Conservation (phyloP, 2,113 vertebrate species). For the Hoplias malabaricus region DNA sequence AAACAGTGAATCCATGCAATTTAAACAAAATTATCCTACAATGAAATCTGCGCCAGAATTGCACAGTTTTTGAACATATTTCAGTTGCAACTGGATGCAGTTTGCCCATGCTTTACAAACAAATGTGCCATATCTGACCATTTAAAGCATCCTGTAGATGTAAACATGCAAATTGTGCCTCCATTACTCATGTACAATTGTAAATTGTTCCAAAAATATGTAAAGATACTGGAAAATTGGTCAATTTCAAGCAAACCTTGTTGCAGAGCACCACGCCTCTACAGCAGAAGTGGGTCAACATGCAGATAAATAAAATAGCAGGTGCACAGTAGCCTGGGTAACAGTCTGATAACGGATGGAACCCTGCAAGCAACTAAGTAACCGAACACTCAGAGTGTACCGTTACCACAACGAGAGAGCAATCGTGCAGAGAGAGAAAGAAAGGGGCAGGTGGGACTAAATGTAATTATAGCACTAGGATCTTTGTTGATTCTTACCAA, state of each 20-base stretch:
- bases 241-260: not conserved
- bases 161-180: too few species aligned
- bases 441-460: not conserved
- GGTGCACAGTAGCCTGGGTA: slow-evolving; percentile 42
- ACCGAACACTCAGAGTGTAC: slow-evolving; percentile 60
- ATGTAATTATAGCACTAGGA: slow-evolving; percentile 23
- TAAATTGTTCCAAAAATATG: too few species aligned
- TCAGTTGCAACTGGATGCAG: too few species aligned
- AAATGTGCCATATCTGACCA: too few species aligned
- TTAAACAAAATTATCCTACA: too few species aligned
- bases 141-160: too few species aligned
- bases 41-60: too few species aligned
- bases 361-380: slow-evolving; percentile 61
- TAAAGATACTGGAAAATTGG: too few species aligned
- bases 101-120: too few species aligned
- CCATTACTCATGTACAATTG: too few species aligned
- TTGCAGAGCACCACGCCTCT: not conserved
- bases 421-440: not conserved
- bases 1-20: too few species aligned
- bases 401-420: slow-evolving; percentile 55
- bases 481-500: not conserved
- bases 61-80: too few species aligned
- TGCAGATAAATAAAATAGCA: slow-evolving; percentile 54
- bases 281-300: slow-evolving; percentile 27
- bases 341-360: slow-evolving; percentile 39